Evolutionary conservation across 2,113 vertebrate genomes (phyloP).

Genomic region (Sinocyclocheilus maitianheensis): DNA sequence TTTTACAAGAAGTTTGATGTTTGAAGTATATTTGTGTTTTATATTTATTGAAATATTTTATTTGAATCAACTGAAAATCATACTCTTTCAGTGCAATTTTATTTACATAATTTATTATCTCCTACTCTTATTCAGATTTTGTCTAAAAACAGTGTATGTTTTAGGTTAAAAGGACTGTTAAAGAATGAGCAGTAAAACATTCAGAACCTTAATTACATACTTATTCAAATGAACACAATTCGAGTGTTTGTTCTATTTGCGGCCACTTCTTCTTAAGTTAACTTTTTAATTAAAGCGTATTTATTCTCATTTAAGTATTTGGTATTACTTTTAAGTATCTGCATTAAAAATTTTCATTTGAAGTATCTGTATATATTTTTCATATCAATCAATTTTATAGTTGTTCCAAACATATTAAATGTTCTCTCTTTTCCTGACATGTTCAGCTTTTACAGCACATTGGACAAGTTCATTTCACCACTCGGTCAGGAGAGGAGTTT

Average conservation of each 20-base stretch:
- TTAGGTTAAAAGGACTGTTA: neutral
- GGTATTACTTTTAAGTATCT: neutral
- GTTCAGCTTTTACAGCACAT: conserved; percentile 72
- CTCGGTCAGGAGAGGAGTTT: conserved; percentile 69
- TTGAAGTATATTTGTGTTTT: neutral
- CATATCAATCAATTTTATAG: neutral
- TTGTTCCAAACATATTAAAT: neutral
- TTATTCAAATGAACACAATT: neutral
- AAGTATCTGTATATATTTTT: neutral
- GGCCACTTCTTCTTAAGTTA: neutral
- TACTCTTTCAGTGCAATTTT: neutral
- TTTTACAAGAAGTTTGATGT: neutral
- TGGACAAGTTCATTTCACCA: conserved; percentile 64
- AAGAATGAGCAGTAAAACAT: neutral
- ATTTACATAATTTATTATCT: neutral
- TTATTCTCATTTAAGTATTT: neutral
- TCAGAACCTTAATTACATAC: neutral
- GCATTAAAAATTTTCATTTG: neutral
- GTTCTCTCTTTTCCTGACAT: neutral
- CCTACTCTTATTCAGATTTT: neutral
- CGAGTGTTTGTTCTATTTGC: neutral
- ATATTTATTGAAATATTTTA: neutral
- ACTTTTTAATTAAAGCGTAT: neutral
- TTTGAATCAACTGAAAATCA: neutral
- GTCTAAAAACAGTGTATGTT: neutral